phyloP scores from a whole-genome alignment of 2,888 invertebrate genomes.

The Aphelenchoides bicaudatus region DNA sequence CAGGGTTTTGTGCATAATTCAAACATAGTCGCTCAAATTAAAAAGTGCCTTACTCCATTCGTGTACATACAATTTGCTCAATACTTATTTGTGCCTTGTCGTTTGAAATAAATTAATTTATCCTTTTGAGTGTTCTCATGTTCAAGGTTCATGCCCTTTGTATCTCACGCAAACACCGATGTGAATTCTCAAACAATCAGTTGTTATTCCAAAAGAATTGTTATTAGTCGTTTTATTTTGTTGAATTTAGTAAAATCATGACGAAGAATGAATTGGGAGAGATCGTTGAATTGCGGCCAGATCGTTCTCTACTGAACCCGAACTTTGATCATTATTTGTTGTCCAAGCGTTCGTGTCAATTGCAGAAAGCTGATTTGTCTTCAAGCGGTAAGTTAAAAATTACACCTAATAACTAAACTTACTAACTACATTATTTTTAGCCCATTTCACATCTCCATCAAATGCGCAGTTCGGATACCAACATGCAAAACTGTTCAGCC shows the following conservation, averaged over 20 bases:
- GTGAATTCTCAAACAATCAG: no score
- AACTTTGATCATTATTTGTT: slow-evolving; percentile 23
- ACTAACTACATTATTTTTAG: slow-evolving; percentile 18
- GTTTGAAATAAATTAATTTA: no score
- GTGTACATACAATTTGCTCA: no score
- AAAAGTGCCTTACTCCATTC: no score
- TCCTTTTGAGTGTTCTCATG: no score
- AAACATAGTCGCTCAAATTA: no score
- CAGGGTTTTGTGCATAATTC: no score
- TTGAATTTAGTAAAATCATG: background rate
- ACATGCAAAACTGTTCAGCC: slow-evolving; percentile 12
- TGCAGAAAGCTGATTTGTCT: slow-evolving; percentile 3
- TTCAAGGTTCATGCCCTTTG: no score
- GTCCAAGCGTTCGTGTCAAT: background rate
- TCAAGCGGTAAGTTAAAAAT: slow-evolving; percentile 4
- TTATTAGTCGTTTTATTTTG: no score
- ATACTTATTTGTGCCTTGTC: no score
- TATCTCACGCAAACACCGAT: no score
- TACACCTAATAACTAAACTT: background rate
- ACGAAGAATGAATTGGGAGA: background rate
- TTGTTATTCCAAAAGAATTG: no score
- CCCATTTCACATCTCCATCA: slow-evolving; percentile 1
- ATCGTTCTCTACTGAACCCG: slow-evolving; percentile 19
- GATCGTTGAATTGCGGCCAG: slow-evolving; percentile 14
- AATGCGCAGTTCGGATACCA: slow-evolving; percentile 22